phyloP scores from a whole-genome alignment of 2,797 vertebrate species.

The Carapus acus region DNA sequence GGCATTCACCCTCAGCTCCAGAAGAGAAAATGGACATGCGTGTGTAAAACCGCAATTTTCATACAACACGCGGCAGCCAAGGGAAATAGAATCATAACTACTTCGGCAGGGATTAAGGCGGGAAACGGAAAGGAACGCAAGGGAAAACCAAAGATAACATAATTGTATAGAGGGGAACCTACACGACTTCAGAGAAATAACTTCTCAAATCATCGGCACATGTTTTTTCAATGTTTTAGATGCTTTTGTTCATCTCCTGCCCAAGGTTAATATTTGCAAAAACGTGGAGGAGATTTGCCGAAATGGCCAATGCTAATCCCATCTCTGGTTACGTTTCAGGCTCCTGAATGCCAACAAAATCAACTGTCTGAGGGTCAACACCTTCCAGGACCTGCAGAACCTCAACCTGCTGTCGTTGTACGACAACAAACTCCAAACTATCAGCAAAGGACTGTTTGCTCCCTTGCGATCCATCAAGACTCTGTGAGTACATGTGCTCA shows the following conservation, averaged over 20 bases:
- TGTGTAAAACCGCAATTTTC: conserved; percentile 35
- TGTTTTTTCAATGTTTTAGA: too few relatives aligned
- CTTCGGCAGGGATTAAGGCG: conserved; percentile 2
- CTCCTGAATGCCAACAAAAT: conserved; percentile 99
- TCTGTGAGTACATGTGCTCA: conserved; percentile 77
- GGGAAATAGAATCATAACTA: conserved; percentile 31
- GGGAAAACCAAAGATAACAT: neutral
- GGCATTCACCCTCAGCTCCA: conserved; percentile 24
- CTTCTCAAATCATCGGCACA: conserved; percentile 18
- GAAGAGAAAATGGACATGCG: conserved; percentile 30
- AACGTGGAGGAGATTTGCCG: neutral
- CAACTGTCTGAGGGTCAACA: conserved; percentile 94
- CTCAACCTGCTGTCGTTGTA: conserved; percentile 95
- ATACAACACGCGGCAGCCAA: conserved; percentile 41
- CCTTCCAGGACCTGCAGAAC: conserved; percentile 96
- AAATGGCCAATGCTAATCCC: neutral
- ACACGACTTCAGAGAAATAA: conserved; percentile 14
- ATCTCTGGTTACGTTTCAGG: conserved; percentile 59
- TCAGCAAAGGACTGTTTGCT: conserved; percentile 92
- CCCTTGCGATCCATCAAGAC: conserved; percentile 95
- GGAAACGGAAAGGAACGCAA: conserved; percentile 5
- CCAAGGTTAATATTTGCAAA: too few relatives aligned
- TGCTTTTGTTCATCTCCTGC: conserved; percentile 12
- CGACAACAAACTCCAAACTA: conserved; percentile 96
- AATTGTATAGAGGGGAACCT: neutral